Percentiles rank a stretch among this genome's conserved stretches.
Evolutionary conservation across 2,113 vertebrate genomes (phyloP).

Genomic region (Petrocephalus zakoni): DNA sequence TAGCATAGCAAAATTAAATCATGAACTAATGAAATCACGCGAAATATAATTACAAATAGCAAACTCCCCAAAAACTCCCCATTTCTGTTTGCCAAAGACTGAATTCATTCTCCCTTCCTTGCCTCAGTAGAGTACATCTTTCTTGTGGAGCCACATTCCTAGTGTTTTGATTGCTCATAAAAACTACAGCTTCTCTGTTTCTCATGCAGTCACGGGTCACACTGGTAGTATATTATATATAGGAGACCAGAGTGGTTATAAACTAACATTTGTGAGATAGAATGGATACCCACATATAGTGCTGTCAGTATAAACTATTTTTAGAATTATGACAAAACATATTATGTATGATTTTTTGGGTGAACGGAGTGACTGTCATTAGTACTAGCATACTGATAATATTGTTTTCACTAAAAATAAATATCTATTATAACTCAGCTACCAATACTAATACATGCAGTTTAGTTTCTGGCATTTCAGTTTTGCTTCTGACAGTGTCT

Average conservation of each 20-base stretch:
- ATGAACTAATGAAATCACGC: neutral
- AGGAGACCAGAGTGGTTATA: neutral
- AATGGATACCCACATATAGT: neutral
- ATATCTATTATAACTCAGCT: neutral
- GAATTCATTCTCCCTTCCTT: neutral
- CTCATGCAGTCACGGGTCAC: neutral
- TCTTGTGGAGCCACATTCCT: neutral
- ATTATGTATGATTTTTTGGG: neutral
- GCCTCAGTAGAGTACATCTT: neutral
- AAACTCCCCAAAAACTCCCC: neutral
- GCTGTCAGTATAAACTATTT: neutral
- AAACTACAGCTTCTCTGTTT: neutral
- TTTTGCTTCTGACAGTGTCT: neutral
- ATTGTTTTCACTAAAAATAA: neutral
- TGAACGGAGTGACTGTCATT: neutral
- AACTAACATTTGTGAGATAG: neutral
- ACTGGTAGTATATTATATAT: neutral
- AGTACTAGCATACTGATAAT: neutral
- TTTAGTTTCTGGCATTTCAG: neutral
- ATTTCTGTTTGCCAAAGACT: neutral
- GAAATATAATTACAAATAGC: neutral
- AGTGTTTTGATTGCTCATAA: neutral
- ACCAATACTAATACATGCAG: neutral
- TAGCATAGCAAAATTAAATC: neutral
- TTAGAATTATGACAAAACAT: neutral